Base-by-base conservation (phyloP, 1,140 invertebrate species). In the Lepeophtheirus salmonis region DNA sequence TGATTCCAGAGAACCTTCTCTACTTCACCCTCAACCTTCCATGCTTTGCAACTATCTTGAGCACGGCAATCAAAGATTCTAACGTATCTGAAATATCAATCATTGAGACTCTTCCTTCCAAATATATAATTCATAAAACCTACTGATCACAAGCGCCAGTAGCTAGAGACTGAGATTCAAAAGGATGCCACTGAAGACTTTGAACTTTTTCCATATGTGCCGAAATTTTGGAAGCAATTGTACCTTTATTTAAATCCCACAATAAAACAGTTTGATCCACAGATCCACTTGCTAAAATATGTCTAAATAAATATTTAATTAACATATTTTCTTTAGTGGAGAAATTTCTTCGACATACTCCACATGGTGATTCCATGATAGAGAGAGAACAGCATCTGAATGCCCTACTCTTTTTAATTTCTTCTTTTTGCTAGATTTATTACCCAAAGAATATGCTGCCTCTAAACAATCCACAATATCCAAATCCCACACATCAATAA, bases 401-500 rank as follows among this genome's bases (percentile, higher is more conserved):
- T 97, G 91, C 17, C 89, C 87, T 60, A 81, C 68, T 51, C 74
- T 70, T 74, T 50, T 21, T 18, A 65, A 62, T 30, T 70, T 68
- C 74, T 78, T 82, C 69, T 85, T 88, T 68, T 80, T 83, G 68
- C 75, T 86, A n/a, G 78, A 77, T 65, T 84, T 83, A 53, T 77
- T 75, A 2, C 86, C 88, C 16, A 96, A 73, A 65, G 78, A 81
- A 66, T 83, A 84, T 0, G 80, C 81, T 30, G 92, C 89, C 69
- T 91, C 87, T 18, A 95, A 72, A 63, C 80, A 81, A 68, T 95
- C 85, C 56, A 94, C 80, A 56, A 97, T 77, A 74, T 97, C 91
- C 24, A 97, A 71, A 71, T 97, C 89, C 91, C 91, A 97, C 12
- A 97, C 78, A 63, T 89, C 81, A 61, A 97, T 94, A 50, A 87